These are phyloP conservation scores for Panopea generosa DNA, from an alignment of 2,888 invertebrate genomes.

Conservation along the genomic window DNA sequence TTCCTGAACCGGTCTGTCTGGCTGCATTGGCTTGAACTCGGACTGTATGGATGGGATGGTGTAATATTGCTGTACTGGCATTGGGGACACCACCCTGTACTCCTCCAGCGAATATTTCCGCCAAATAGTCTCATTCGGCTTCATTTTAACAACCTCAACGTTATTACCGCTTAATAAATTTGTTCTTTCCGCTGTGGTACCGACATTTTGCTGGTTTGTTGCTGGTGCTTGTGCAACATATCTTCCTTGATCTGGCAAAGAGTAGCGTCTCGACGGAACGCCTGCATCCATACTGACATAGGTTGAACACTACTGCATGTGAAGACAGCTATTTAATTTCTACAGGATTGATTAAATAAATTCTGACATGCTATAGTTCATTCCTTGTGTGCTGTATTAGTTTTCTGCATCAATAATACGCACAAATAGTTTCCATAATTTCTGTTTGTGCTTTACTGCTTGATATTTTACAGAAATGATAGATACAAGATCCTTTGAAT, in stretches of 20 bases:
- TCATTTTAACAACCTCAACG: conserved; percentile 12
- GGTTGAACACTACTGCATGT: no score
- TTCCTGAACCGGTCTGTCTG: conserved; percentile 32
- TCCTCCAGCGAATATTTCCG: conserved; percentile 30
- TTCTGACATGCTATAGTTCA: no score
- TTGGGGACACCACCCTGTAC: conserved; percentile 1
- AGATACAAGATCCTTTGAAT: no score
- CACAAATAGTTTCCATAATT: no score
- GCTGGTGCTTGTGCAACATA: conserved; percentile 7
- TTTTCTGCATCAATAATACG: no score
- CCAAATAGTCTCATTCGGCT: conserved; percentile 9
- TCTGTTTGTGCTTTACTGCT: no score
- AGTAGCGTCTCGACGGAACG: conserved; percentile 17
- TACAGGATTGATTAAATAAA: no score
- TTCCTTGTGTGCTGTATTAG: no score
- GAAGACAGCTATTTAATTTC: no score
- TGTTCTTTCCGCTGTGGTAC: no score
- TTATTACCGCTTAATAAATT: no score
- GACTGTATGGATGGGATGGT: neutral
- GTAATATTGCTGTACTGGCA: conserved; percentile 19
- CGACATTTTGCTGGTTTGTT: conserved; percentile 2
- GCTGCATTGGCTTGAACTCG: neutral
- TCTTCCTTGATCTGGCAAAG: conserved; percentile 23
- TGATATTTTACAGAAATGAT: no score
- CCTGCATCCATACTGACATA: conserved; percentile 14